These are phyloP conservation scores for Riparia riparia DNA, from an alignment of 2,113 vertebrate species.

Conservation along the genomic window DNA sequence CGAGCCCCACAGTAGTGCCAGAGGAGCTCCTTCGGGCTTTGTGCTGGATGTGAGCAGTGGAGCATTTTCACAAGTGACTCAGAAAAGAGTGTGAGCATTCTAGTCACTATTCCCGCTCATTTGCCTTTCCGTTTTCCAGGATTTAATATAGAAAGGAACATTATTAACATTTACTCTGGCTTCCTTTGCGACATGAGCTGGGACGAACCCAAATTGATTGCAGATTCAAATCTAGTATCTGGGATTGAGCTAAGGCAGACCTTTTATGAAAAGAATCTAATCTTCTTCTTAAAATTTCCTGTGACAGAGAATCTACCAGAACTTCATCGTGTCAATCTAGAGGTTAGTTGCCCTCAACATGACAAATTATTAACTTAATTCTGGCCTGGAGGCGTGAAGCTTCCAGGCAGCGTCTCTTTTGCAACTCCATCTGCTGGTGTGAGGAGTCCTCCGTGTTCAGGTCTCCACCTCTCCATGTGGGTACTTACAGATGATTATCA, in stretches of 20 bases:
- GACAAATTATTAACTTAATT: conserved; percentile 20
- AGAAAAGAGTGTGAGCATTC: neutral
- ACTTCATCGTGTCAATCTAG: neutral
- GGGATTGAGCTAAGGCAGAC: neutral
- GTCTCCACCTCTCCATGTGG: conserved; percentile 15
- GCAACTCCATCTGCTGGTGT: neutral
- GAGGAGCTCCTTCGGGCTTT: neutral
- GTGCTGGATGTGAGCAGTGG: neutral
- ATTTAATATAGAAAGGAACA: neutral
- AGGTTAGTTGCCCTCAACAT: neutral
- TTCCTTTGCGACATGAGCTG: neutral
- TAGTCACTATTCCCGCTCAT: neutral
- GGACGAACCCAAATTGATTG: neutral
- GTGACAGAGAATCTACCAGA: neutral
- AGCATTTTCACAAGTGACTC: neutral
- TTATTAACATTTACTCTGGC: neutral
- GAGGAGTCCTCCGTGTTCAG: neutral
- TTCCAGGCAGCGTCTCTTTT: neutral
- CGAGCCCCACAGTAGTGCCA: neutral
- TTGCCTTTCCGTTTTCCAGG: neutral
- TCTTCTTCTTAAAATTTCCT: conserved; percentile 15
- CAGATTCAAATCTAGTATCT: neutral
- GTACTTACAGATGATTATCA: conserved; percentile 52
- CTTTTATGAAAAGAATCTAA: neutral
- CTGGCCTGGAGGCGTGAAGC: neutral